Evolutionary conservation across 2,888 invertebrate genomes (phyloP).

Genomic region (Sipha maydis): DNA sequence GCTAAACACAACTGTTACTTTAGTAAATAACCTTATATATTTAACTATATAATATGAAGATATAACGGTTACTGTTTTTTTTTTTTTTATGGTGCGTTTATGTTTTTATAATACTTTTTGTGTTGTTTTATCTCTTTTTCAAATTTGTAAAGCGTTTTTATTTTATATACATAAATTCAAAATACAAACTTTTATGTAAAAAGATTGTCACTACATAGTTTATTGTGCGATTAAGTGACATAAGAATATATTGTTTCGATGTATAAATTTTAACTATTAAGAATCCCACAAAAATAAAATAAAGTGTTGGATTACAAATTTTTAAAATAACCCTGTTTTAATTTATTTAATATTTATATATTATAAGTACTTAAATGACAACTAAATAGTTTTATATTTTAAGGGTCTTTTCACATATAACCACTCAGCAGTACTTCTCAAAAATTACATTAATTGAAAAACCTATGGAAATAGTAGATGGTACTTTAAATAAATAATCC

Average conservation of each 20-base stretch:
- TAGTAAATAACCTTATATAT: slow-evolving; percentile 51
- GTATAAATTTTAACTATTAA: slow-evolving; percentile 51
- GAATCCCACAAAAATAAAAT: slow-evolving; percentile 44
- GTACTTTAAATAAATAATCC: too few species aligned
- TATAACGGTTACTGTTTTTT: slow-evolving; percentile 59
- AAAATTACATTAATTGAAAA: too few species aligned
- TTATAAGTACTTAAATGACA: too few species aligned
- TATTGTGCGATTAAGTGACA: slow-evolving; percentile 14
- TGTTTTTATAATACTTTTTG: slow-evolving; percentile 46
- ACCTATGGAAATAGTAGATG: too few species aligned
- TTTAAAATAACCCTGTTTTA: slow-evolving; percentile 19
- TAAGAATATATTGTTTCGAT: slow-evolving; percentile 44
- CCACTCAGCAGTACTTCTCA: too few species aligned
- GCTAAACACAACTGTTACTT: slow-evolving; percentile 21
- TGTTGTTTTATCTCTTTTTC: slow-evolving; percentile 45
- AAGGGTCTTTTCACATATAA: too few species aligned
- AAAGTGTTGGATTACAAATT: slow-evolving; percentile 51
- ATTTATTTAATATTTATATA: background rate
- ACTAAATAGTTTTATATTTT: too few species aligned
- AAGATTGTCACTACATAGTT: slow-evolving; percentile 20
- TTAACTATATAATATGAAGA: slow-evolving; percentile 43
- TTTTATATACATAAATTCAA: slow-evolving; percentile 36
- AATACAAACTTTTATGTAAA: slow-evolving; percentile 33
- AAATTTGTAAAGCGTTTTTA: slow-evolving; percentile 61
- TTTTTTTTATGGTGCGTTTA: slow-evolving; percentile 46